phyloP scores from a whole-genome alignment of 1,140 invertebrate genomes.

The Scaptodrosophila lebanonensis region DNA sequence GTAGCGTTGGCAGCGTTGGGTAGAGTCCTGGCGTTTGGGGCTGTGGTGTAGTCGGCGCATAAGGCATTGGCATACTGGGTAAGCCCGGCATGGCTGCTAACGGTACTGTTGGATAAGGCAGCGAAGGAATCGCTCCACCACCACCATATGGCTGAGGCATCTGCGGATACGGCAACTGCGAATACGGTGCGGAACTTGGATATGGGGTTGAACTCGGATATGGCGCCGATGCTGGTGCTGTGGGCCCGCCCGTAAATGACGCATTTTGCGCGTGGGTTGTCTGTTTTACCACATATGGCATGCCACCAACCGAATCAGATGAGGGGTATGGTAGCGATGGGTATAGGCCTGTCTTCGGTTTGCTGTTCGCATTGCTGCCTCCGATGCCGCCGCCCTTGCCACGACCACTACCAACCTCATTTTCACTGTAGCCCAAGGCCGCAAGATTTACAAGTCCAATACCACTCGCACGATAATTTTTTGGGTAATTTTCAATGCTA shows the following conservation, averaged over 20 bases:
- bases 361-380: slow-evolving; percentile 2
- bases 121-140: slow-evolving; percentile 2
- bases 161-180: slow-evolving; percentile 26
- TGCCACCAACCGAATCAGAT: slow-evolving; percentile 48
- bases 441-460: slow-evolving; percentile 72
- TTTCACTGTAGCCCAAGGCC: slow-evolving; percentile 68
- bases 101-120: slow-evolving; percentile 45
- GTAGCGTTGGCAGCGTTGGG: slow-evolving; percentile 14
- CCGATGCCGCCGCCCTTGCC: too few relatives aligned
- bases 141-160: slow-evolving; percentile 20
- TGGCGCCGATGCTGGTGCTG: slow-evolving; percentile 35
- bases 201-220: slow-evolving; percentile 32
- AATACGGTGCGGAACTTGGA: slow-evolving; percentile 17
- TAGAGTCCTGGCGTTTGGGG: slow-evolving; percentile 36
- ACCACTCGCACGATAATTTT: slow-evolving; percentile 73
- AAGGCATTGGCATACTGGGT: slow-evolving; percentile 65
- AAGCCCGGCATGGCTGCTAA: slow-evolving; percentile 38
- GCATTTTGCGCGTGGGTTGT: slow-evolving; percentile 45
- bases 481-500: slow-evolving; percentile 69
- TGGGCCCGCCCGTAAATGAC: slow-evolving; percentile 24
- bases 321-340: slow-evolving; percentile 66
- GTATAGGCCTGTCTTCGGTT: slow-evolving; percentile 57
- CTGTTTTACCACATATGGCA: slow-evolving; percentile 60
- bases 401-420: slow-evolving; percentile 46
- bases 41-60: slow-evolving; percentile 46